Base-by-base conservation (phyloP, 2,113 vertebrate species). In the Caretta caretta region DNA sequence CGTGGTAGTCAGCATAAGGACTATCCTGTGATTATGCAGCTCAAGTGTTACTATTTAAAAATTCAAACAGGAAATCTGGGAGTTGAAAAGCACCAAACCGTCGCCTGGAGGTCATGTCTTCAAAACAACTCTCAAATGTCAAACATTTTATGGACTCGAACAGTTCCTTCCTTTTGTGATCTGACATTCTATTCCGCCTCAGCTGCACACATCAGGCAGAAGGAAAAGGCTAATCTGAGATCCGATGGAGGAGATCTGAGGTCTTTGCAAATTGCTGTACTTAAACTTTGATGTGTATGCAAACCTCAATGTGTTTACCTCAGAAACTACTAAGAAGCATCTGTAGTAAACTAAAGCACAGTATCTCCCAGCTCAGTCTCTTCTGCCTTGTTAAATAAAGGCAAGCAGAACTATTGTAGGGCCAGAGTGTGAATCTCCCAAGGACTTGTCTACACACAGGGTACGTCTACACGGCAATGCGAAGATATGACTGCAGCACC, bases 61-160 rank as follows among this genome's bases (percentile, higher is more conserved):
- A 88, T 20, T 94, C 65, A 94, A 93, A 93, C n/a, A 87, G 93
- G 87, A 97, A 96, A 97, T 84, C 84, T 93, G 80, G 69, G 76
- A 82, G 42, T 42, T 79, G 69, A 84, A 93, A 86, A 75, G 56
- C 46, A 78, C 76, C 50, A 90, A 90, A 92, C 25, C 85, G 90
- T 95, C 0, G 1, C 84, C 62, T 81, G 92, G 88, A 94, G 94
- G 82, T 89, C 91, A 81, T 2, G 1, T 42, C 75, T 75, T 92
- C 93, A 62, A 88, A 97, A 92, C 27, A 72, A 11, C 1, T 53
- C 89, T 81, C 54, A 83, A 57, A 31, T 62, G 54, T 72, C 78
- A 88, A 80, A 93, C 13, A 10, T 51, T 93, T 84, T 20, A 92
- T 0, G 12, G 56, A 49, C 24, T 10, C 10, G 2, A 88, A 29